phyloP scores from a whole-genome alignment of 2,113 vertebrate genomes.

The Melanocharis versteri region DNA sequence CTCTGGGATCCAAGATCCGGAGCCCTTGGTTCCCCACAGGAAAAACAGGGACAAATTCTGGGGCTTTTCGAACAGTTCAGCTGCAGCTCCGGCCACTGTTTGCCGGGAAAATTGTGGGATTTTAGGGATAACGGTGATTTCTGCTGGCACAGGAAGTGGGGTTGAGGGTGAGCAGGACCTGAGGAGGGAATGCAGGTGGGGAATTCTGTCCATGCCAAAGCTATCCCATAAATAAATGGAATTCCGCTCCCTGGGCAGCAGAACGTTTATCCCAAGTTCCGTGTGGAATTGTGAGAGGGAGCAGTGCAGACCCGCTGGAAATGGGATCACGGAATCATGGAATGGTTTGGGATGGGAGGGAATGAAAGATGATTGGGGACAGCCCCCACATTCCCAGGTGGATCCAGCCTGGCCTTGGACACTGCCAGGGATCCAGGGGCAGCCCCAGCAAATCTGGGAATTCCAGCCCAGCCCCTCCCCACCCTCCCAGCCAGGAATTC shows the following conservation, averaged over 20 bases:
- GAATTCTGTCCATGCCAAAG: background rate
- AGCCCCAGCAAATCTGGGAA: background rate
- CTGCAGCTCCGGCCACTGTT: background rate
- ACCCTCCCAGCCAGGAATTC: background rate
- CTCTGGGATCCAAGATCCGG: background rate
- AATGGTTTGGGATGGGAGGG: background rate
- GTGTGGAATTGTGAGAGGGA: background rate
- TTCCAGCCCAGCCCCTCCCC: background rate
- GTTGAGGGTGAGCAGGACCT: background rate
- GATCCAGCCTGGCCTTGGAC: background rate
- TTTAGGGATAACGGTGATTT: background rate
- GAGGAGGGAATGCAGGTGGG: background rate
- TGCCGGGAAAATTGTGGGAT: background rate
- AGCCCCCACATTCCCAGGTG: rapidly evolving
- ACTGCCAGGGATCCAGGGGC: background rate
- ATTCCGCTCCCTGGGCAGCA: background rate
- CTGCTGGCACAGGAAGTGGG: no score
- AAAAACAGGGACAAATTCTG: background rate
- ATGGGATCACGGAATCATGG: background rate
- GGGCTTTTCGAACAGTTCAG: background rate
- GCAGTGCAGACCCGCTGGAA: background rate
- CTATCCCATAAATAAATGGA: no score
- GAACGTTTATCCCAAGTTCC: background rate
- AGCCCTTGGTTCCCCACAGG: background rate
- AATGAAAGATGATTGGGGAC: no score